phyloP scores from a whole-genome alignment of 2,888 invertebrate genomes.

The Heliconius aoede region DNA sequence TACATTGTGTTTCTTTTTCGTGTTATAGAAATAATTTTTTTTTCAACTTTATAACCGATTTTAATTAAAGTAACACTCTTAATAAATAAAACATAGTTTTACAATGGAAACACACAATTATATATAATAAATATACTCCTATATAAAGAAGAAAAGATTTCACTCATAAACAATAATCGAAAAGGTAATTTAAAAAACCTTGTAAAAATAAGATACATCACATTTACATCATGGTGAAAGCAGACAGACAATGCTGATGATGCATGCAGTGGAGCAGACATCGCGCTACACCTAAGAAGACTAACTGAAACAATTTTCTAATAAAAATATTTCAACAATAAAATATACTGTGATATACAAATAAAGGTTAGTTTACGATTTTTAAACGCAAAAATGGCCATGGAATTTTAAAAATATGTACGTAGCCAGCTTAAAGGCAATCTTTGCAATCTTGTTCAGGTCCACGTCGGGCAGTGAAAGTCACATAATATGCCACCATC shows the following conservation, averaged over 20 bases:
- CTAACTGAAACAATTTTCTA: neutral
- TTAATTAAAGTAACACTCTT: neutral
- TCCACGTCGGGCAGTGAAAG: slow-evolving; percentile 52
- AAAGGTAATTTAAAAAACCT: neutral
- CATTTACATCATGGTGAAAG: neutral
- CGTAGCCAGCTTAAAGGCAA: slow-evolving; percentile 34
- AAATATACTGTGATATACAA: neutral
- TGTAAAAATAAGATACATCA: neutral
- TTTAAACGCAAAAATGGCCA: slow-evolving; percentile 4
- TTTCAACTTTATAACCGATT: too few relatives aligned
- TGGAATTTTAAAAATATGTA: slow-evolving; percentile 26
- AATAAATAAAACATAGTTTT: neutral
- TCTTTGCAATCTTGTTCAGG: slow-evolving; percentile 37
- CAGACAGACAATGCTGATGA: neutral
- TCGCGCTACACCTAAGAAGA: slow-evolving; percentile 3
- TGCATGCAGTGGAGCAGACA: neutral
- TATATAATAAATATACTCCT: neutral
- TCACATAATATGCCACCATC: slow-evolving; percentile 60
- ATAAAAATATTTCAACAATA: neutral
- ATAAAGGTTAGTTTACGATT: neutral
- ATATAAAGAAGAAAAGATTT: neutral
- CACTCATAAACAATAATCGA: neutral
- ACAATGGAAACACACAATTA: neutral
- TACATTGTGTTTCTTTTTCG: neutral
- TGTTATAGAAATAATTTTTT: neutral